Base-by-base conservation (phyloP, 2,888 invertebrate species). In the Sesia bembeciformis region DNA sequence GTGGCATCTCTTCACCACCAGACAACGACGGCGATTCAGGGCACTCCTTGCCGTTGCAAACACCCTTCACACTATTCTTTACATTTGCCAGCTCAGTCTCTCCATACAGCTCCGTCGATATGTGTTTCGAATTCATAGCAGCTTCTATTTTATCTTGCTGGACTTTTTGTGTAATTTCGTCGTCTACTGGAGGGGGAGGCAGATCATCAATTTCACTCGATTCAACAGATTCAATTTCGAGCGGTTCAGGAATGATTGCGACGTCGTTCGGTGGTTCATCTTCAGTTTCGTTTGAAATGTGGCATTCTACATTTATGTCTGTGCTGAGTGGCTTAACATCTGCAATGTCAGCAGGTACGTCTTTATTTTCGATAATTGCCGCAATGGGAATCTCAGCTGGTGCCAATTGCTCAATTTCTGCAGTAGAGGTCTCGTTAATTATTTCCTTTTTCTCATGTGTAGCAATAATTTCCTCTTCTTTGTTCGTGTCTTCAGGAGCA, bases 21-120 rank as follows among this genome's bases (percentile, higher is more conserved):
- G 53, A 65, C 68, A 64, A 62, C 38, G 54, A 49, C 49, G 53
- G 46, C 8, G 40, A 54, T 8, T 43, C 57, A 38, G 4, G 40
- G 52, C 42, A 62, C 59, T 58, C 56, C 52, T 70, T 72, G 40
- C 78, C 82, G 62, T 82, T 82, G 66, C 73, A 78, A 56, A 64
- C 58, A 53, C 66, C 69, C 61, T 70, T 74, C 54, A 67, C 63
- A 49, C 71, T 74, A 39, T 71, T 75, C 54, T 74, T 76, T 42
- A 71, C 40, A 54, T 70, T 72, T 57, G 74, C 69, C 49, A 61
- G 59, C 40, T 73, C 69, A 3, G 65, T 65, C 40, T 65, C 62
- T 40, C 62, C 63, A 52, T 65, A 63, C 23, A 58, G 57, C 40
- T 53, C 59, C 42, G 64, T 57, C 40, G 65, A 56, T 53, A 65